These are phyloP conservation scores for Agrotis exclamationis DNA, from an alignment of 2,888 invertebrate genomes.

Conservation along the genomic window DNA sequence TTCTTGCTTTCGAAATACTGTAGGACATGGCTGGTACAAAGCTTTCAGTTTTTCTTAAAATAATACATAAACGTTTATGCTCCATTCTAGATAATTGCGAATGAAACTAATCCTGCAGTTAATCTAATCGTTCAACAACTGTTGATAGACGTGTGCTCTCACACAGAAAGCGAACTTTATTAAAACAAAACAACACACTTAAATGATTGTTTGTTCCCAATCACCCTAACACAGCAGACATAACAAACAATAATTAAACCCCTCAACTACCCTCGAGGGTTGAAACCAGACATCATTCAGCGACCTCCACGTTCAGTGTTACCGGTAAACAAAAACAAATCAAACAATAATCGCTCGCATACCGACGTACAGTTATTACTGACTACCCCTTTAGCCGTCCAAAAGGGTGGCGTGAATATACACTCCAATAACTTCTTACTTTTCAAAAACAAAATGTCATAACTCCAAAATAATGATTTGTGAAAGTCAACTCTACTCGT, in stretches of 20 bases:
- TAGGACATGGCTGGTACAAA: too few species aligned
- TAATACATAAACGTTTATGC: too few species aligned
- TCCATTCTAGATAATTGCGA: too few species aligned
- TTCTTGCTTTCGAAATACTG: too few species aligned
- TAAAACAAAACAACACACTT: neutral
- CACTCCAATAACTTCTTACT: neutral
- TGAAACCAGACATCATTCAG: slow-evolving; percentile 13
- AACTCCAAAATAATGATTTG: neutral
- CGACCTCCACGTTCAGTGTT: neutral
- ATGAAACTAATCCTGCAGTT: too few species aligned
- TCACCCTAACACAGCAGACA: slow-evolving; percentile 12
- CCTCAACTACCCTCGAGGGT: neutral
- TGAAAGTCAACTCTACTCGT: slow-evolving; percentile 10
- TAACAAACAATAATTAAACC: slow-evolving; percentile 14
- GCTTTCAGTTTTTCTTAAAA: too few species aligned
- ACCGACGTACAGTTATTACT: slow-evolving; percentile 21
- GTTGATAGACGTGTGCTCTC: neutral
- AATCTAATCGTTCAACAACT: neutral
- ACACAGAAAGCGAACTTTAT: neutral
- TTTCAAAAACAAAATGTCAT: neutral
- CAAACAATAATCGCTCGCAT: slow-evolving; percentile 2
- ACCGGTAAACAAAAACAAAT: slow-evolving; percentile 34
- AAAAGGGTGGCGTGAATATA: neutral
- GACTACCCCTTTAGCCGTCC: neutral
- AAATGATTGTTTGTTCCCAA: slow-evolving; percentile 2